These are phyloP conservation scores for Eulemur coronatus DNA, from an alignment of 2,797 vertebrate species.

Conservation along the genomic window DNA sequence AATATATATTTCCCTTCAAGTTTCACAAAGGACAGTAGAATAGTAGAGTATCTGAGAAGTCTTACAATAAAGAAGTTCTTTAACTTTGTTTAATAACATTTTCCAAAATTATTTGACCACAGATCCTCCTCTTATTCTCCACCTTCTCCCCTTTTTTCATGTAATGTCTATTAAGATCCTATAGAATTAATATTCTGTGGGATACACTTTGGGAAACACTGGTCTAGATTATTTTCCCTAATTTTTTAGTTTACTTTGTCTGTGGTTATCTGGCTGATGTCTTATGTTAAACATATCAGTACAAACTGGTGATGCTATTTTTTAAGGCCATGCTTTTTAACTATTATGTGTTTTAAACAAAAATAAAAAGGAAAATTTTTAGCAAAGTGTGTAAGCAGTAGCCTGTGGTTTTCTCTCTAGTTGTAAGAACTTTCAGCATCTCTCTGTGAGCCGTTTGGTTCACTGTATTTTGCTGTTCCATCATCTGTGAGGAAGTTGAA, in stretches of 20 bases:
- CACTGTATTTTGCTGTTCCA: background rate
- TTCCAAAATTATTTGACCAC: background rate
- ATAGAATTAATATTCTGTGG: background rate
- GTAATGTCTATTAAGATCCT: background rate
- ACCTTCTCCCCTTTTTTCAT: rapidly evolving
- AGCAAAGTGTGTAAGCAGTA: background rate
- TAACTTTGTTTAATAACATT: slow-evolving; percentile 21
- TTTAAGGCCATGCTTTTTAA: slow-evolving; percentile 12
- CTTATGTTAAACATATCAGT: background rate
- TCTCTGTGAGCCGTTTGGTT: background rate
- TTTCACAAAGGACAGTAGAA: background rate
- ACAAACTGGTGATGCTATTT: background rate
- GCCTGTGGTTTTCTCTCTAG: background rate
- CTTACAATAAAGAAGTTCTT: background rate
- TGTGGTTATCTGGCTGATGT: background rate
- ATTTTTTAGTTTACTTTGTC: background rate
- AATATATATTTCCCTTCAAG: background rate
- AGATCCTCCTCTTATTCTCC: background rate
- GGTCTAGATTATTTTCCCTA: background rate
- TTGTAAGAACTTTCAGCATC: background rate
- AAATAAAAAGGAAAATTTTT: background rate
- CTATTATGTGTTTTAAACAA: background rate
- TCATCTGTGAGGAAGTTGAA: background rate
- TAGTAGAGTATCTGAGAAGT: background rate
- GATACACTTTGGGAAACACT: background rate